Evolutionary conservation across 2,797 vertebrate genomes (phyloP).

Genomic region (Rhinophrynus dorsalis): DNA sequence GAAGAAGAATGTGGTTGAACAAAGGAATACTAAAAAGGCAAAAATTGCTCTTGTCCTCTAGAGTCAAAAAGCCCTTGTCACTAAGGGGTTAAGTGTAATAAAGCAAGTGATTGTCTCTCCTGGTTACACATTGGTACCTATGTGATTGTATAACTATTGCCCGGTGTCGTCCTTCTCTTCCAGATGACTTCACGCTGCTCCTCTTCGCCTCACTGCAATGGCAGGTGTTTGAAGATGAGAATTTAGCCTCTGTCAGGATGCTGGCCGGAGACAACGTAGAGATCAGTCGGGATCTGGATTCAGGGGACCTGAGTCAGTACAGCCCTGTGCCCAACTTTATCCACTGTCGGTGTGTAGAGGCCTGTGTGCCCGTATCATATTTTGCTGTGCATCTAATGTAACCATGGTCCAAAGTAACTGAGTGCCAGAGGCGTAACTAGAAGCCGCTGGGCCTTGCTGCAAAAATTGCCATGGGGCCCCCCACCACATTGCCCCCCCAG

Average conservation of each 20-base stretch:
- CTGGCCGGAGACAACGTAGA: constrained; percentile 70
- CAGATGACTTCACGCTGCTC: constrained; percentile 76
- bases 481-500: too few species aligned
- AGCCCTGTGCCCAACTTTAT: constrained; percentile 70
- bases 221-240: constrained; percentile 76
- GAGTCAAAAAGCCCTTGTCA: too few species aligned
- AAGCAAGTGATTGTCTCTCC: too few species aligned
- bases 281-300: constrained; percentile 70
- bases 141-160: not conserved
- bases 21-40: too few species aligned
- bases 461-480: too few species aligned
- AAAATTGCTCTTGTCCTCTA: too few species aligned
- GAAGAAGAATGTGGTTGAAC: too few species aligned
- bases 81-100: too few species aligned
- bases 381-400: not conserved
- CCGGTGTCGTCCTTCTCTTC: not conserved
- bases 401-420: too few species aligned
- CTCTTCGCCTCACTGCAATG: constrained; percentile 75
- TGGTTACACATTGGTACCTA: too few species aligned
- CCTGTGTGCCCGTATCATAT: not conserved
- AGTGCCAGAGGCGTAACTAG: too few species aligned
- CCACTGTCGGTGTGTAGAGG: constrained; percentile 63
- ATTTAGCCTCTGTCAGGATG: constrained; percentile 61
- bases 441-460: too few species aligned
- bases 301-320: constrained; percentile 64